phyloP scores from a whole-genome alignment of 2,113 vertebrate genomes.

The Dermatemys mawii region DNA sequence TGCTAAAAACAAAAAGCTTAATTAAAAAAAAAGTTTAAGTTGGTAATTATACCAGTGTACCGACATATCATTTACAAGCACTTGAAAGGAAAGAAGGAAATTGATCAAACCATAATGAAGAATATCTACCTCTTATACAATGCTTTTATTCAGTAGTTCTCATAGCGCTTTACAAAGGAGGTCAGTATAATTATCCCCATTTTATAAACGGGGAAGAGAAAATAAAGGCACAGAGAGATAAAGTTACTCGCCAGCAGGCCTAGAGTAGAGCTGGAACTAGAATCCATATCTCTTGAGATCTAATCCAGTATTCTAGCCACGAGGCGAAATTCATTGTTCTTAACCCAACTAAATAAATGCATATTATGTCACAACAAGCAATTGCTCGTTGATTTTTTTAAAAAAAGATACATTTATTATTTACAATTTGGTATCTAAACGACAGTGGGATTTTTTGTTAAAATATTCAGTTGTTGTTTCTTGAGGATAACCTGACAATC shows the following conservation, averaged over 20 bases:
- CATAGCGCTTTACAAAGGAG: background rate
- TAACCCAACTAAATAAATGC: too few species aligned
- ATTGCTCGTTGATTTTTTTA: too few species aligned
- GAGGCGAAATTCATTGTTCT: too few species aligned
- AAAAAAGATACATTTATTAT: too few species aligned
- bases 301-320: background rate
- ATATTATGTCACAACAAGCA: too few species aligned
- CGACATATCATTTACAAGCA: background rate
- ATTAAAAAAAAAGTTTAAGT: background rate
- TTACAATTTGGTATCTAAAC: background rate
- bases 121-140: background rate
- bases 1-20: constrained; percentile 10
- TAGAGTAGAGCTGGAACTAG: background rate
- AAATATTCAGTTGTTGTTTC: background rate
- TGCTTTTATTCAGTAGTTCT: background rate
- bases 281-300: background rate
- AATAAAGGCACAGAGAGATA: background rate
- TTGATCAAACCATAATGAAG: background rate
- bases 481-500: background rate
- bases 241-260: background rate
- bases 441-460: background rate
- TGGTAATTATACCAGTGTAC: background rate
- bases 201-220: background rate
- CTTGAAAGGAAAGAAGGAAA: constrained; percentile 45
- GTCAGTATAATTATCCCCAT: background rate